Base-by-base conservation (phyloP, 2,113 vertebrate species). In the Eubucco bourcierii region DNA sequence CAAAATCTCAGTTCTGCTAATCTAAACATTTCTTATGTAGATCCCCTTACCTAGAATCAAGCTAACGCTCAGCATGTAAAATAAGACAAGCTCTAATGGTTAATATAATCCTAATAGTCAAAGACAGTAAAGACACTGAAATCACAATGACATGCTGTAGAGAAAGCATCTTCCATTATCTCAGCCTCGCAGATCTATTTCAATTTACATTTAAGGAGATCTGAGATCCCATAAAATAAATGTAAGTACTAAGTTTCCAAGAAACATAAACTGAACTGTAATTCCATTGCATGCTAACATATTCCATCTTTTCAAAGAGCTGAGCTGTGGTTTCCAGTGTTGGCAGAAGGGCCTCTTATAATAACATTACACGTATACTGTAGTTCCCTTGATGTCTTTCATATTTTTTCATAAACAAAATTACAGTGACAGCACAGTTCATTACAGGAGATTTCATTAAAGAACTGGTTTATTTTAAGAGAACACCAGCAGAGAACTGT, bases 361-460 rank as follows among this genome's bases (percentile, higher is more conserved):
- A 96, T 95, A 92, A 95, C 88, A 94, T 96, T 94, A 91, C 78
- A 91, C 3, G 3, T 85, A 93, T 77, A 91, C 91, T 87, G 87
- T 71, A 87, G 78, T 80, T 94, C 76, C 80, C 95, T 80, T 92
- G 87, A 94, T 91, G 73, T 67, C 89, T 91, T 85, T 93, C 90
- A 96, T 95, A 94, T 91, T 94, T 96, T 95, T 94, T 96, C 91
- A 96, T 92, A 95, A 96, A 96, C 91, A 94, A 96, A 95, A 96
- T 94, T 83, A 71, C 60, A 93, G 75, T 96, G 74, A 81, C 85
- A 95, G 77, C 28, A 77, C 56, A 90, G 84, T 94, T 96, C 96
- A 95, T 85, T 91, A 94, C 91, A 94, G 95, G 68, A 73, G 92
- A 74, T 97, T 88, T 95, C 95, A 87, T 96, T 92, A 94, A 95